Evolutionary conservation across 2,888 invertebrate genomes (phyloP).

Genomic region (Calephelis perditalis): DNA sequence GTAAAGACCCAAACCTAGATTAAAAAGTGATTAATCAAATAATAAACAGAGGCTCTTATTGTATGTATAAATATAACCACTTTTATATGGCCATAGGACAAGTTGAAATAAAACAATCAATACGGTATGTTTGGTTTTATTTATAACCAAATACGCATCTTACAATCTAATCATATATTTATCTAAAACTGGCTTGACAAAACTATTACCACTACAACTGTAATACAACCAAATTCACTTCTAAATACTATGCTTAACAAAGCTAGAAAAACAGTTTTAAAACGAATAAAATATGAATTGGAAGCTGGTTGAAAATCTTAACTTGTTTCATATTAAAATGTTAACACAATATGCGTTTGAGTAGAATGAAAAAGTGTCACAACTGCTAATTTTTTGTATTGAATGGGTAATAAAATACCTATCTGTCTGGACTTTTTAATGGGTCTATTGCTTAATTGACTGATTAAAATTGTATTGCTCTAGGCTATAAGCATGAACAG

Average conservation of each 20-base stretch:
- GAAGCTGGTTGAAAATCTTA: constrained; percentile 10
- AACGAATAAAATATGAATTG: constrained; percentile 26
- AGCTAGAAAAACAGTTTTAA: constrained; percentile 45
- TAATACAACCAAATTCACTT: constrained; percentile 29
- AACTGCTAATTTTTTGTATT: not conserved
- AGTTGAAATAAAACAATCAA: constrained; percentile 37
- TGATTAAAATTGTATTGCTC: constrained; percentile 4
- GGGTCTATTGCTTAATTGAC: not conserved
- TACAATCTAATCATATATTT: constrained; percentile 49
- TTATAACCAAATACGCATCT: constrained; percentile 66
- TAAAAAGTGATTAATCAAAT: too few species aligned
- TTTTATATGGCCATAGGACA: not conserved
- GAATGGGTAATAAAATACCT: not conserved
- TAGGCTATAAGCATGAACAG: constrained; percentile 9
- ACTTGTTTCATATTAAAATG: not conserved
- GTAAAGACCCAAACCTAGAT: too few species aligned
- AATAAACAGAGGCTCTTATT: too few species aligned
- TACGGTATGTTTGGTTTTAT: constrained; percentile 59
- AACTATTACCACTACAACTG: constrained; percentile 46
- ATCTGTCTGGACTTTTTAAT: not conserved
- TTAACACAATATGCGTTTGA: not conserved
- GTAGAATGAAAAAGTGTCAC: not conserved
- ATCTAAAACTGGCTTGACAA: constrained; percentile 62
- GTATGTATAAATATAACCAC: too few species aligned
- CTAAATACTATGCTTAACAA: constrained; percentile 29